Conservation (phyloP, 2,113 vertebrate genomes). For the Alouatta palliata region DNA sequence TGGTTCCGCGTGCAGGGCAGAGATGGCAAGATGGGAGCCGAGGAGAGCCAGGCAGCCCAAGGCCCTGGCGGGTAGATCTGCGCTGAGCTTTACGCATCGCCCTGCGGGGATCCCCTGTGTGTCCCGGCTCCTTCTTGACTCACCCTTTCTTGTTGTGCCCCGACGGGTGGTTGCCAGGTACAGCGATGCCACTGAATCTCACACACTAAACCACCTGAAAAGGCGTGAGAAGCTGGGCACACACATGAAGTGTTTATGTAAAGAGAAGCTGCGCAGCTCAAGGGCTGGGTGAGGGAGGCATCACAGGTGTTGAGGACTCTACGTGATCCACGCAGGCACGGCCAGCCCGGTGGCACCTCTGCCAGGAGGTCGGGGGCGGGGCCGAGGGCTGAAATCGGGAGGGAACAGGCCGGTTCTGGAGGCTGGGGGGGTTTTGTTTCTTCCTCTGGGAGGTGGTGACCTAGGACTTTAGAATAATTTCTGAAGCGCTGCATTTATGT, state of each 20-base stretch:
- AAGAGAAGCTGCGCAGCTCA: not conserved
- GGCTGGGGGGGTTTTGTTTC: not conserved
- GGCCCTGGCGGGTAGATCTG: not conserved
- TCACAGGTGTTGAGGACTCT: rapidly evolving
- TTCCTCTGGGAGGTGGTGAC: not conserved
- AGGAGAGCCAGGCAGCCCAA: not conserved
- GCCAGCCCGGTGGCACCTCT: not conserved
- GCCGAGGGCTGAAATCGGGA: rapidly evolving
- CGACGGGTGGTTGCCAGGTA: not conserved
- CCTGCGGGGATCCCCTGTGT: not conserved
- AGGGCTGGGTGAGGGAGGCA: rapidly evolving
- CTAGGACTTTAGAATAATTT: too few relatives aligned
- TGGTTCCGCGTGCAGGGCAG: rapidly evolving
- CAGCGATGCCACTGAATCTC: not conserved
- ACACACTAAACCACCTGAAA: not conserved
- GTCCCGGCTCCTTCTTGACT: not conserved
- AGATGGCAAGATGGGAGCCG: too few relatives aligned
- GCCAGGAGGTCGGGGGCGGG: rapidly evolving
- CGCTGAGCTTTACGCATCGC: too few relatives aligned
- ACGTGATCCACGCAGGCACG: not conserved
- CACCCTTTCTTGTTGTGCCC: not conserved
- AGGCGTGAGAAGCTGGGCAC: not conserved
- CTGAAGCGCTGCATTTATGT: not conserved
- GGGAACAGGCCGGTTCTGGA: rapidly evolving
- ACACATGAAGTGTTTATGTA: not conserved